Evolutionary conservation across 2,888 invertebrate species (phyloP).

Genomic region (Eremobia ochroleuca): DNA sequence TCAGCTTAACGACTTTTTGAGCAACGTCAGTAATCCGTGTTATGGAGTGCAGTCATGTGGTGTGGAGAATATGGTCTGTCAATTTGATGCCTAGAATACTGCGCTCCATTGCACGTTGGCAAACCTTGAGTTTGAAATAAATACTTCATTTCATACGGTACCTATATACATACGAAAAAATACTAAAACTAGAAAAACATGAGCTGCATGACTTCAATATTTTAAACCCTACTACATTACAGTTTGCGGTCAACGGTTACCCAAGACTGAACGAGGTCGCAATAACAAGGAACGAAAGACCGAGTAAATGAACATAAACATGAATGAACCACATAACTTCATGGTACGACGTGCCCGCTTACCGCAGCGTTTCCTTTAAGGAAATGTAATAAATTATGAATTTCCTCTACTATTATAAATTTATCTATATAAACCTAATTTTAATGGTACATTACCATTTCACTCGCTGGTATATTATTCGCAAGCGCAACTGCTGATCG

Average conservation of each 20-base stretch:
- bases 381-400: conserved; percentile 62
- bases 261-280: conserved; percentile 29
- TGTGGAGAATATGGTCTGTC: too few relatives aligned
- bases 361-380: conserved; percentile 63
- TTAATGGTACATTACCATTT: conserved; percentile 4
- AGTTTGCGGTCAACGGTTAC: conserved; percentile 44
- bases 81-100: too few relatives aligned
- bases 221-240: conserved; percentile 14
- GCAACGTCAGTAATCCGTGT: too few relatives aligned
- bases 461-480: not conserved
- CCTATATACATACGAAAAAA: not conserved
- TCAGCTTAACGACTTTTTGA: too few relatives aligned
- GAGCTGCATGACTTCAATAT: not conserved
- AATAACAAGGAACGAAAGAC: conserved; percentile 44
- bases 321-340: conserved; percentile 57
- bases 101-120: too few relatives aligned
- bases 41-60: too few relatives aligned
- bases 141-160: too few relatives aligned
- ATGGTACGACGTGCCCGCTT: conserved; percentile 33
- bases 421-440: conserved; percentile 38
- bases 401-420: conserved; percentile 52
- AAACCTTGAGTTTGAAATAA: too few relatives aligned
- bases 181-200: not conserved
- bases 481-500: not conserved
- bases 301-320: conserved; percentile 54